Percentiles rank a stretch among this genome's conserved stretches.
These are phyloP conservation scores for Piprites chloris DNA, from an alignment of 2,113 vertebrate species.

Conservation along the genomic window DNA sequence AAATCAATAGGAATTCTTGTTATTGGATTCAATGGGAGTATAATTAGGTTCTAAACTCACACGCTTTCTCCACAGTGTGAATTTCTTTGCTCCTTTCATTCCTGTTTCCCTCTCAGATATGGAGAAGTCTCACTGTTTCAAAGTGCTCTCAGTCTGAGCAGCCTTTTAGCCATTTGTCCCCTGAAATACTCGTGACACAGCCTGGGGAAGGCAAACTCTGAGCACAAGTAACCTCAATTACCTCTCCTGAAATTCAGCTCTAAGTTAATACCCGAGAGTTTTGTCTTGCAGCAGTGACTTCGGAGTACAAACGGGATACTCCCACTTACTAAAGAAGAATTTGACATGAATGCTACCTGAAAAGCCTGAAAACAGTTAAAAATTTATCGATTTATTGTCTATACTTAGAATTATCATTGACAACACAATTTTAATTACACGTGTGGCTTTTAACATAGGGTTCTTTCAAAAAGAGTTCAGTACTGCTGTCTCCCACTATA, in stretches of 20 bases:
- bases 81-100: neutral
- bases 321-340: neutral
- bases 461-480: neutral
- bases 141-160: neutral
- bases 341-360: neutral
- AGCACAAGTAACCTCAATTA: neutral
- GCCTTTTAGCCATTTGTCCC: neutral
- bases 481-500: neutral
- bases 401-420: neutral
- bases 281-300: neutral
- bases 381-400: neutral
- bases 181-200: neutral
- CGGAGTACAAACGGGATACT: neutral
- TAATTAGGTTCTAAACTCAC: constrained; percentile 34
- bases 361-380: neutral
- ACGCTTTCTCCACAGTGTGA: neutral
- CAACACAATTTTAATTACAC: neutral
- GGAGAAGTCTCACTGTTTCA: neutral
- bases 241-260: neutral
- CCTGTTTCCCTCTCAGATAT: neutral
- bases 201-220: neutral
- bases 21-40: constrained; percentile 5
- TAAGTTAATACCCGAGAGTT: neutral
- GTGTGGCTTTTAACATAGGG: neutral
- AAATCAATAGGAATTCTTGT: constrained; percentile 48